Base-by-base conservation (phyloP, 2,113 vertebrate genomes). In the Coregonus clupeaformis region DNA sequence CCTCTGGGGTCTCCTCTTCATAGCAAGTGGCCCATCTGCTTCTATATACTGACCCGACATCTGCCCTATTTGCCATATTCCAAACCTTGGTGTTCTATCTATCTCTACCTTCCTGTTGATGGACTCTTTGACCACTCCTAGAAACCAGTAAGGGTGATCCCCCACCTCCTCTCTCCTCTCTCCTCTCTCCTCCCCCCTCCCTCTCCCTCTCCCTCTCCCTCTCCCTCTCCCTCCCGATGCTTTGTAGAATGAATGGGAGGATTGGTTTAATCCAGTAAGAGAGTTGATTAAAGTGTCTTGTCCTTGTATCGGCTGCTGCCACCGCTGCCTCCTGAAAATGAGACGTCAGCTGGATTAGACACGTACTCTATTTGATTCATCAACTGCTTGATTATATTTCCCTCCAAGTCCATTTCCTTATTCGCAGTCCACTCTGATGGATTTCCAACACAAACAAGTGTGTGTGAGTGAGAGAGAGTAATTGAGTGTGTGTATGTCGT, bases 51-150 rank as follows among this genome's bases (percentile, higher is more conserved):
- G 42, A 36, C 76, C 72, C 52, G 7, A 36, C 6, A 36, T 36
- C 7, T 36, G 36, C 36, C 49, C 49, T 11, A n/a, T 52, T 45
- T n/a, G 7, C 0, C 0, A 0, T 27, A 82, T 63, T 77, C 52
- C 76, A 73, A 72, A 84, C 45, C 47, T 49, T 9, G 77, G 0
- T 66, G 83, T 86, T 60, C 74, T 14, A 5, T 66, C 9, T 5
- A 71, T 60, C 6, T 22, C 1, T 30, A 30, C 52, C 73, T 85
- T 87, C 59, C 77, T 84, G 30, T 77, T 22, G 4, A 24, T 25
- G 3, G 86, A 83, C 45, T 88, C 85, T 45, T 77, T 78, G 2
- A 16, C 49, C 74, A 86, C 68, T 63, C 82, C 86, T 1, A 89
- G 0, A 12, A 0, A 1, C 85, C 87, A 88, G 24, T 0, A 0